These are phyloP conservation scores for Callosobruchus maculatus DNA, from an alignment of 2,888 invertebrate species.

Conservation along the genomic window DNA sequence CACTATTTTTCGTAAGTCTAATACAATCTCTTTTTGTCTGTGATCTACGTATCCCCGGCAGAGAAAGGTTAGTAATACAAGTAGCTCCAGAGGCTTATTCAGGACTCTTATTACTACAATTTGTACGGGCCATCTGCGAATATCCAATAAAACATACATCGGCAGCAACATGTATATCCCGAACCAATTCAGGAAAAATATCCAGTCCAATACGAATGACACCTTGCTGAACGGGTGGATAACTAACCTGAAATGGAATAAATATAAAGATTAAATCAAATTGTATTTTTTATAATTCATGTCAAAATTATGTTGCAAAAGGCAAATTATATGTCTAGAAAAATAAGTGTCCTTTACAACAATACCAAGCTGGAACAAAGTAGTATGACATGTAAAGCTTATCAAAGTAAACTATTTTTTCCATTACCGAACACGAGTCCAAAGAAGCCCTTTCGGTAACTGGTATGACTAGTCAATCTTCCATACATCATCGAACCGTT, in stretches of 20 bases:
- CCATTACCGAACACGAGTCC: too few species aligned
- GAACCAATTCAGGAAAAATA: constrained; percentile 19
- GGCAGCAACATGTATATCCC: not conserved
- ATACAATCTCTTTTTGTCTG: constrained; percentile 20
- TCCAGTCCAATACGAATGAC: constrained; percentile 13
- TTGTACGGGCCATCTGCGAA: not conserved
- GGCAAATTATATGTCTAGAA: too few species aligned
- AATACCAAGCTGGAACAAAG: too few species aligned
- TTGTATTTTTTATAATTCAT: too few species aligned
- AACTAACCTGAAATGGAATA: constrained; percentile 8
- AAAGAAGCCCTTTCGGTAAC: too few species aligned
- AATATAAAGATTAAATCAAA: not conserved
- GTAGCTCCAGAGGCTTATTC: not conserved
- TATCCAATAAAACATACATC: not conserved
- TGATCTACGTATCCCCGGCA: constrained; percentile 17
- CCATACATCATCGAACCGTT: too few species aligned
- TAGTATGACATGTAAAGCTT: too few species aligned
- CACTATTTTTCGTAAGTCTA: constrained; percentile 15
- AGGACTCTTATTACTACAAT: constrained; percentile 9
- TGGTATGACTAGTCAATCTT: too few species aligned
- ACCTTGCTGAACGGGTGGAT: constrained; percentile 28
- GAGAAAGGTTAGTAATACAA: constrained; percentile 15
- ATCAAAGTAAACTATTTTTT: too few species aligned
- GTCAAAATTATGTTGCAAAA: too few species aligned
- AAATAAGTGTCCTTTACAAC: too few species aligned